phyloP scores from a whole-genome alignment of 2,113 vertebrate genomes.

The Xiphias gladius region DNA sequence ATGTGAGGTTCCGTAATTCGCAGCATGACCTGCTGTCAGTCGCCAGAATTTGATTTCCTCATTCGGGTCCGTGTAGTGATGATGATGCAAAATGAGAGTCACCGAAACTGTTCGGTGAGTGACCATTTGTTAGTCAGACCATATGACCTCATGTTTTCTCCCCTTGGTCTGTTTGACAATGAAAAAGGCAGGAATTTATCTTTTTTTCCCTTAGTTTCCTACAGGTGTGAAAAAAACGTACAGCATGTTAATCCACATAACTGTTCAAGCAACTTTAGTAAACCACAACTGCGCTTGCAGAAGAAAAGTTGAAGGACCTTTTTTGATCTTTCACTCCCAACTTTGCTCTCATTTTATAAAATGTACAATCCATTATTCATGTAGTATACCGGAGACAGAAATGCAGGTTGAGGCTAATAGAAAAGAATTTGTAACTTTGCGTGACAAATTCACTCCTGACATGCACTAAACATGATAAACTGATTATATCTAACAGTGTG shows the following conservation, averaged over 20 bases:
- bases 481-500: conserved; percentile 2
- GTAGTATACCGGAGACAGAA: not conserved
- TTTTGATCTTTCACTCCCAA: not conserved
- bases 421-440: not conserved
- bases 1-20: not conserved
- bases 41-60: not conserved
- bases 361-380: not conserved
- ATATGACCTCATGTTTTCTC: not conserved
- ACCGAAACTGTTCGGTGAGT: too few species aligned
- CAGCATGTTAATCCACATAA: too few species aligned
- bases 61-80: not conserved
- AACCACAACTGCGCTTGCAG: not conserved
- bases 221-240: not conserved
- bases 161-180: too few species aligned
- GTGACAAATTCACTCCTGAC: not conserved
- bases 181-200: too few species aligned
- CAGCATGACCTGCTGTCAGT: not conserved
- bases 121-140: not conserved
- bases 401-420: not conserved
- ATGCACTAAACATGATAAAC: conserved; percentile 8
- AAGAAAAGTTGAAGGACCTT: not conserved
- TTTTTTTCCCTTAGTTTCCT: too few species aligned
- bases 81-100: too few species aligned
- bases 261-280: not conserved
- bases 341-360: not conserved